phyloP scores from a whole-genome alignment of 2,888 invertebrate genomes.

The Torymus aiolomorphi region DNA sequence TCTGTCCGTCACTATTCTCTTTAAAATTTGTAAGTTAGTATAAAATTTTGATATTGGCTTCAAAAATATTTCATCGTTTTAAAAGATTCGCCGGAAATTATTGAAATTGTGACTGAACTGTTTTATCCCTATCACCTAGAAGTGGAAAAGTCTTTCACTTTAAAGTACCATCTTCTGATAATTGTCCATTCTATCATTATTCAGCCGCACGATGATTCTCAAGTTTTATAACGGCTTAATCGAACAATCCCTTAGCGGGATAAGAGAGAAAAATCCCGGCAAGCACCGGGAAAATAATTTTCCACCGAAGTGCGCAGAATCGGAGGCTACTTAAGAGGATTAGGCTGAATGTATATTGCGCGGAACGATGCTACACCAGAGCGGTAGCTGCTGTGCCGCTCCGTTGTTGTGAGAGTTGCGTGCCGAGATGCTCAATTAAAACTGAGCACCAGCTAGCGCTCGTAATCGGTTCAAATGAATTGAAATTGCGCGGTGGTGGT shows the following conservation, averaged over 20 bases:
- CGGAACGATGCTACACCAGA: too few species aligned
- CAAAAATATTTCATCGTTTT: too few species aligned
- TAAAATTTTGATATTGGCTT: too few species aligned
- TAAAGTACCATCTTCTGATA: too few species aligned
- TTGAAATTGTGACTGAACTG: too few species aligned
- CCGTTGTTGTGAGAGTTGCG: background rate
- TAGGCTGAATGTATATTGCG: slow-evolving; percentile 16
- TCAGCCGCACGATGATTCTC: slow-evolving; percentile 10
- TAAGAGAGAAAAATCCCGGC: background rate
- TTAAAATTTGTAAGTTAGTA: too few species aligned
- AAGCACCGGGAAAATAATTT: slow-evolving; percentile 25
- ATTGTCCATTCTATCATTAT: too few species aligned
- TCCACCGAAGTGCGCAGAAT: slow-evolving; percentile 32
- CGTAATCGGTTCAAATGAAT: slow-evolving; percentile 30
- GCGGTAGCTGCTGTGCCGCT: slow-evolving; percentile 9
- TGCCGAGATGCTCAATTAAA: slow-evolving; percentile 67
- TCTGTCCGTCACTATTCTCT: too few species aligned
- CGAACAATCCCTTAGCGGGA: slow-evolving; percentile 19
- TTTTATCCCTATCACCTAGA: too few species aligned
- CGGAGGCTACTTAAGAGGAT: slow-evolving; percentile 33
- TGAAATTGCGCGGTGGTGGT: slow-evolving; percentile 24
- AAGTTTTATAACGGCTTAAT: slow-evolving; percentile 36
- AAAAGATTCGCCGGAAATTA: too few species aligned
- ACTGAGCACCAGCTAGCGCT: slow-evolving; percentile 59
- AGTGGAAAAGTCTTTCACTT: too few species aligned